Evolutionary conservation across 2,113 vertebrate genomes (phyloP), one percentile per base, ranked within the genome.

Genomic region (Amphiprion ocellaris): DNA sequence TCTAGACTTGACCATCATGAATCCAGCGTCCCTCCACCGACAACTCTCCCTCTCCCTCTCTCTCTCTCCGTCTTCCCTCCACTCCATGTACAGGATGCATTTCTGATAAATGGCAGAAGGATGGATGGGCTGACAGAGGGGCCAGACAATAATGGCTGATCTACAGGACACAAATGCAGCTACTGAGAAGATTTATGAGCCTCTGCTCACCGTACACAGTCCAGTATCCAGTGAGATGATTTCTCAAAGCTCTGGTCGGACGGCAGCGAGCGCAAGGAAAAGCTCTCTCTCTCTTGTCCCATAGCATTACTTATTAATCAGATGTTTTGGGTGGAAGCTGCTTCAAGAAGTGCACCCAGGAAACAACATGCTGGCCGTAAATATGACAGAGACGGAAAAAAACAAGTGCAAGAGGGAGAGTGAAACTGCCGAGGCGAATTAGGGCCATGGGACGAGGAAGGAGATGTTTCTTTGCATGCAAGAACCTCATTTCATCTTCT

Each of bases 141-240:
- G 94, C 96, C 93, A 95, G 96, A 97, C 96, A 97, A 97, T 98
- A 98, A 97, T 94, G 96, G 95, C 96, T 98, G 97, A 99, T 97
- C 96, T 97, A 99, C 96, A 97, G 96, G 97, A 97, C 96, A 96
- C 95, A 96, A 97, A 96, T 95, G 94, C 96, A 95, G 95, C 97
- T 96, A 96, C 95, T 95, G 96, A 92, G 69, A 82, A 96, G 97
- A 98, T 99, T 98, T 97, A 98, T 97, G 82, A 65, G 70, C 54
- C 80, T 69, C 64, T 95, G 93, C 95, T 91, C 94, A 95, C 95
- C 95, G 95, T 93, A 93, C 94, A 96, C 96, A 95, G 95, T 95
- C 95, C 95, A 95, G 95, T 95, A 96, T 96, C 96, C 96, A 94
- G 97, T 95, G 95, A 96, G 96, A 97, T 96, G 96, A 98, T 98